phyloP scores from a whole-genome alignment of 2,113 vertebrate genomes.

The Hippoglossus stenolepis region DNA sequence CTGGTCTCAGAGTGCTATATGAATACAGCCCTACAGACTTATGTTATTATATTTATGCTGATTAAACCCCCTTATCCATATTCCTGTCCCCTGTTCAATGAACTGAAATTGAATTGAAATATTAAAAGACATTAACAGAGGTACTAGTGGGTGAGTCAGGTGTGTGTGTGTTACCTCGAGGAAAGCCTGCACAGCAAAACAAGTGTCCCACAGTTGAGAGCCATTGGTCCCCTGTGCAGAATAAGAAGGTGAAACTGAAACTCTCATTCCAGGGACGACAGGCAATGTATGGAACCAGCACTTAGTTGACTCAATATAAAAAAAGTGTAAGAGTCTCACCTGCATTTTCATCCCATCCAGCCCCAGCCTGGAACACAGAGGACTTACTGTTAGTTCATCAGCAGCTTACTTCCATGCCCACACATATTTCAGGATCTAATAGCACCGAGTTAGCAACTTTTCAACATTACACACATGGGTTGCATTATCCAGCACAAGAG shows the following conservation, averaged over 20 bases:
- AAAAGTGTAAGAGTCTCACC: constrained; percentile 80
- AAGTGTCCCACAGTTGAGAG: constrained; percentile 96
- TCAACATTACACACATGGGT: not conserved
- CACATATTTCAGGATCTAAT: not conserved
- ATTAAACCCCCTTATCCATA: no score
- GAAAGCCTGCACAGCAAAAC: constrained; percentile 93
- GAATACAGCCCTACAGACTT: no score
- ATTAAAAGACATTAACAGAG: no score
- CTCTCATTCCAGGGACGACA: not conserved
- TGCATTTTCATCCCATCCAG: constrained; percentile 98
- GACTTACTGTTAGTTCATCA: not conserved
- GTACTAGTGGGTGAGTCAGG: no score
- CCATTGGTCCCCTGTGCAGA: constrained; percentile 92
- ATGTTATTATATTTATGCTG: no score
- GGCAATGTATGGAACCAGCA: not conserved
- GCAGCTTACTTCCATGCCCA: not conserved
- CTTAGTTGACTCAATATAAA: not conserved
- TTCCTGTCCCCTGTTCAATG: no score
- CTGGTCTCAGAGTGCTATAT: no score
- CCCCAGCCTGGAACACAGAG: constrained; percentile 87
- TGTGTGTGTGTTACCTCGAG: constrained; percentile 85
- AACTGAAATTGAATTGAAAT: no score
- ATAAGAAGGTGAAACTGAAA: not conserved
- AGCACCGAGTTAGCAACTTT: no score
- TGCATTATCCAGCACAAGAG: not conserved